Evolutionary conservation across 2,113 vertebrate species (phyloP).

Genomic region (Hirundichthys speculiger): DNA sequence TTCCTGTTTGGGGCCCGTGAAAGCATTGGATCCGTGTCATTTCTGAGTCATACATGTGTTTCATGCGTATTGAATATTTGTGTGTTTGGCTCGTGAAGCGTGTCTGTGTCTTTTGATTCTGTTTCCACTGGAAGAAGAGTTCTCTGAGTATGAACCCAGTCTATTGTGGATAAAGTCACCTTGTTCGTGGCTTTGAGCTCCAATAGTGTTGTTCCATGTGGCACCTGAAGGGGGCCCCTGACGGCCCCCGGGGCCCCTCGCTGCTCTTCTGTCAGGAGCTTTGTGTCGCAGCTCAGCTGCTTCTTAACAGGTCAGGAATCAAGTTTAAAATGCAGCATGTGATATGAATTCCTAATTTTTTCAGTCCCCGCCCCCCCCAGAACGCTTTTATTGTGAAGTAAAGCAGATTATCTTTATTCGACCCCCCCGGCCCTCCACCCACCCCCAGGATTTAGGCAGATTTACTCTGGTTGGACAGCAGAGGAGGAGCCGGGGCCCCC

Average conservation of each 20-base stretch:
- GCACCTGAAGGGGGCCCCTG: constrained; percentile 19
- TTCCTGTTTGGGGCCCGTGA: no score
- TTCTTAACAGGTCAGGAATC: constrained; percentile 71
- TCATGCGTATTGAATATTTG: no score
- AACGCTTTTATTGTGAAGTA: constrained; percentile 68
- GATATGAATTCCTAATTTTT: constrained; percentile 91
- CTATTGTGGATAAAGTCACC: not conserved
- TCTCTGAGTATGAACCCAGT: no score
- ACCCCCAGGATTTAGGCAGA: constrained; percentile 90
- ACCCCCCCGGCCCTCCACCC: constrained; percentile 39
- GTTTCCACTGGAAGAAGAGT: no score
- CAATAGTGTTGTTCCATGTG: not conserved
- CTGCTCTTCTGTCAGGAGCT: constrained; percentile 5
- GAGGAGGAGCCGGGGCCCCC: constrained; percentile 83
- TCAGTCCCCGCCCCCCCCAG: constrained; percentile 78
- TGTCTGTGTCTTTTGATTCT: no score
- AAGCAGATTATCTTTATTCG: constrained; percentile 74
- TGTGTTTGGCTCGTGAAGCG: no score
- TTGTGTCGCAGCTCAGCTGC: constrained; percentile 8
- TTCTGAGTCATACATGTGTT: no score
- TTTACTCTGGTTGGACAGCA: constrained; percentile 94
- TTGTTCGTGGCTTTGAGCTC: not conserved
- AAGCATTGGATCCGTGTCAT: no score
- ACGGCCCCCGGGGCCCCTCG: not conserved
- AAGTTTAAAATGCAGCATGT: constrained; percentile 84